These are phyloP conservation scores for Polyommatus icarus DNA, from an alignment of 2,888 invertebrate genomes.

Conservation along the genomic window DNA sequence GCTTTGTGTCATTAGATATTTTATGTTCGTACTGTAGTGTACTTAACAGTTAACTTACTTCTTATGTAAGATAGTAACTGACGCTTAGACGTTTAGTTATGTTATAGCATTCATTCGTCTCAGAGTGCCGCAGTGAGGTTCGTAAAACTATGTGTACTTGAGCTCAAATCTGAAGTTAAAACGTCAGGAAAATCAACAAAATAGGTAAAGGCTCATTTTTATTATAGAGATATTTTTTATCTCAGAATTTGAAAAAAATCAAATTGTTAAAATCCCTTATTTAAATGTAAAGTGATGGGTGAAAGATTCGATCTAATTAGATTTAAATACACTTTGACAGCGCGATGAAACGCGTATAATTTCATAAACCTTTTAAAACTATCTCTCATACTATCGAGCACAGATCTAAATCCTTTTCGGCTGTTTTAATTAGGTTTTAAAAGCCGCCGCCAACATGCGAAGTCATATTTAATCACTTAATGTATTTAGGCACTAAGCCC, in stretches of 20 bases:
- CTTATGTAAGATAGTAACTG: too few species aligned
- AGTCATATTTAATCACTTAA: neutral
- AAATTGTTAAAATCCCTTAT: too few species aligned
- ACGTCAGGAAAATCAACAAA: neutral
- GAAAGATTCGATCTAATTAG: neutral
- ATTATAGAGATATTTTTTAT: neutral
- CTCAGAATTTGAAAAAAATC: neutral
- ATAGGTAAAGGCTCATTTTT: neutral
- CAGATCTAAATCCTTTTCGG: constrained; percentile 5
- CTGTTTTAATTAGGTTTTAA: constrained; percentile 2
- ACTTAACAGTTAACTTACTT: too few species aligned
- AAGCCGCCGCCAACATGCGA: neutral
- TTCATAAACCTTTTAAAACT: neutral
- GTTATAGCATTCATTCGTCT: too few species aligned
- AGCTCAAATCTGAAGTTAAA: too few species aligned
- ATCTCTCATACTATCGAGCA: neutral
- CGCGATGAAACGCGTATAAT: neutral
- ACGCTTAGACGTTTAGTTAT: too few species aligned
- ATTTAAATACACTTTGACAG: neutral
- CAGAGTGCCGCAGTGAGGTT: too few species aligned
- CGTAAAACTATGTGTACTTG: too few species aligned
- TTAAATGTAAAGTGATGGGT: too few species aligned
- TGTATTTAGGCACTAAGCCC: constrained; percentile 1
- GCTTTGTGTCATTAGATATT: neutral
- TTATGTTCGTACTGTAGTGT: neutral